Percentiles rank a stretch among this genome's conserved stretches.
Conservation (phyloP, 2,888 invertebrate genomes). For the Dendrolimus houi region DNA sequence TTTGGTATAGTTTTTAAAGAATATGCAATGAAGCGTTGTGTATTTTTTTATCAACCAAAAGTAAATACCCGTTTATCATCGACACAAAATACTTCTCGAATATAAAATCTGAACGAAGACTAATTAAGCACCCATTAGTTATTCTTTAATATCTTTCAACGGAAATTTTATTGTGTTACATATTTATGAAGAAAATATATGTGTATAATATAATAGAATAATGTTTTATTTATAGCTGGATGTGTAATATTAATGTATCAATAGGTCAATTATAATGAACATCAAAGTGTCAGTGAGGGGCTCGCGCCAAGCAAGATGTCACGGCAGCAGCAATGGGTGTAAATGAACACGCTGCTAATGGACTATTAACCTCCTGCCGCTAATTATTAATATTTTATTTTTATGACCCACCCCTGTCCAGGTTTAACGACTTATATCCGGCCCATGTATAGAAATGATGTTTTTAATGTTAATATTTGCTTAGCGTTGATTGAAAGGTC, state of each 20-base stretch:
- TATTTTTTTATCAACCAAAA: slow-evolving; percentile 48
- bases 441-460: slow-evolving; percentile 45
- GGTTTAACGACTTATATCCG: slow-evolving; percentile 63
- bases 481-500: slow-evolving; percentile 56
- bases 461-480: slow-evolving; percentile 56
- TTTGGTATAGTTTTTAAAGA: slow-evolving; percentile 60
- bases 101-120: slow-evolving; percentile 27
- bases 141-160: background rate
- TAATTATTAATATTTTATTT: slow-evolving; percentile 70
- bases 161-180: background rate
- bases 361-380: slow-evolving; percentile 55
- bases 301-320: slow-evolving; percentile 26
- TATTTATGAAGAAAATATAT: slow-evolving; percentile 5
- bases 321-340: slow-evolving; percentile 19
- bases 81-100: slow-evolving; percentile 40
- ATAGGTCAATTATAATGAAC: slow-evolving; percentile 19
- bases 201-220: slow-evolving; percentile 11
- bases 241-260: slow-evolving; percentile 15
- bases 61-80: slow-evolving; percentile 33
- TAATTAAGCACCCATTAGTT: slow-evolving; percentile 13
- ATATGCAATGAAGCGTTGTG: slow-evolving; percentile 44
- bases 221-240: slow-evolving; percentile 7
- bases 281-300: slow-evolving; percentile 32
- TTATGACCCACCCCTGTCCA: slow-evolving; percentile 49
- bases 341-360: slow-evolving; percentile 51